Conservation (phyloP, 2,888 invertebrate genomes). For the Bugulina stolonifera region DNA sequence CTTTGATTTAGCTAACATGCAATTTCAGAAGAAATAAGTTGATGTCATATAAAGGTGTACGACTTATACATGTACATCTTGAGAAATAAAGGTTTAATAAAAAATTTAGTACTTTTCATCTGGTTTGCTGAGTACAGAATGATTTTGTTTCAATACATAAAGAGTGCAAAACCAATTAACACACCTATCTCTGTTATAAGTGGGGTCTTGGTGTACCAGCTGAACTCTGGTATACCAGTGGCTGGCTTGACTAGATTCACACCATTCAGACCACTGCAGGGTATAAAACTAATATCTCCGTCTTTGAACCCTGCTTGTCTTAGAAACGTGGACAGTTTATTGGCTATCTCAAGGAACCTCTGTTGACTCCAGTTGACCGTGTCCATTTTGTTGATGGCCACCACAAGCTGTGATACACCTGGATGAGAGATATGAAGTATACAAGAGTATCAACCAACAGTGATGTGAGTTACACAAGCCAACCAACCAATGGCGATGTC, state of each 20-base stretch:
- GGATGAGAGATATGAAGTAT: background rate
- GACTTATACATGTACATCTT: too few relatives aligned
- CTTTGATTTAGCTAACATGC: too few relatives aligned
- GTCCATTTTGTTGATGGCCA: conserved; percentile 95
- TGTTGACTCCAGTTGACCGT: conserved; percentile 87
- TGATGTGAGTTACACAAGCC: too few relatives aligned
- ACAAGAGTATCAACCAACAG: too few relatives aligned
- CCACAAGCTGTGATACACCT: conserved; percentile 87
- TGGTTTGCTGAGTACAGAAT: too few relatives aligned
- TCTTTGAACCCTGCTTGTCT: conserved; percentile 89
- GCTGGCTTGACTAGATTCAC: conserved; percentile 72
- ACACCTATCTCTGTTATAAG: conserved; percentile 76
- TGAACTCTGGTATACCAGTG: conserved; percentile 59
- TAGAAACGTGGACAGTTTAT: conserved; percentile 67
- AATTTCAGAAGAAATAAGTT: too few relatives aligned
- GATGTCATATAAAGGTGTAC: too few relatives aligned
- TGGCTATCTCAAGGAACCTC: conserved; percentile 80
- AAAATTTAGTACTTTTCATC: too few relatives aligned
- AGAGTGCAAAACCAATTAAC: too few relatives aligned
- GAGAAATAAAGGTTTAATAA: too few relatives aligned
- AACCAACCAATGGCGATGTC: too few relatives aligned
- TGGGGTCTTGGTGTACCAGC: conserved; percentile 76
- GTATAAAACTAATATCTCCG: conserved; percentile 77
- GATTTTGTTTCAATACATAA: too few relatives aligned
- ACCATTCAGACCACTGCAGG: conserved; percentile 92